These are phyloP conservation scores for Lophius piscatorius DNA, from an alignment of 2,113 vertebrate genomes.

Conservation along the genomic window DNA sequence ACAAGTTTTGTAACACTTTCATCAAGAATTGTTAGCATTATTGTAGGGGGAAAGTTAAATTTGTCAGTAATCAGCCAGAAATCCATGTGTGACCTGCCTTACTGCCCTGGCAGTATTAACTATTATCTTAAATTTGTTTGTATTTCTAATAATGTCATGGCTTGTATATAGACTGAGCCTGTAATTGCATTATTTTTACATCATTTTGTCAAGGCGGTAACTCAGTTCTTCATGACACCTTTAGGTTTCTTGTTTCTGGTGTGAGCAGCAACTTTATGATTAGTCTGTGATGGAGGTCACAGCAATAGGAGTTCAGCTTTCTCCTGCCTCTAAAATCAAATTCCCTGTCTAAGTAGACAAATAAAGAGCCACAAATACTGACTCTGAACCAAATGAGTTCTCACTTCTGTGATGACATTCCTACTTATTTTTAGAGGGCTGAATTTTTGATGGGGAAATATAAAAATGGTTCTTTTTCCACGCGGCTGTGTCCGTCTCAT, in stretches of 20 bases:
- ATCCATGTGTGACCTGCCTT: no score
- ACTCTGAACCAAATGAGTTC: slow-evolving; percentile 43
- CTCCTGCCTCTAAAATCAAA: neutral
- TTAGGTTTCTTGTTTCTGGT: neutral
- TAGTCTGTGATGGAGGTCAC: slow-evolving; percentile 14
- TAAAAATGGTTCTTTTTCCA: slow-evolving; percentile 23
- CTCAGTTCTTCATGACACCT: no score
- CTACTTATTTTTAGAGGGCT: slow-evolving; percentile 64
- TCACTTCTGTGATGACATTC: slow-evolving; percentile 39
- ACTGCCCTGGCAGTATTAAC: no score
- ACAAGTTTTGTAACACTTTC: no score
- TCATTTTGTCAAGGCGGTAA: neutral
- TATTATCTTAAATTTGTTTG: no score
- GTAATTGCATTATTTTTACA: no score
- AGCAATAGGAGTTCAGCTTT: slow-evolving; percentile 7
- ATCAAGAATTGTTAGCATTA: no score
- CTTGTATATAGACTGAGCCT: no score
- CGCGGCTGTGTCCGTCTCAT: slow-evolving; percentile 30
- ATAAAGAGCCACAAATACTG: slow-evolving; percentile 36
- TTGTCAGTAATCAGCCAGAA: no score
- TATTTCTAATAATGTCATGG: no score
- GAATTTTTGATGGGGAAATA: slow-evolving; percentile 64
- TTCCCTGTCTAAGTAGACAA: neutral
- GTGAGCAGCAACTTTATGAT: slow-evolving; percentile 14
- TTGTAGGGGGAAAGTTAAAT: no score